Evolutionary conservation across 2,888 invertebrate species (phyloP), one percentile per base, ranked within the genome.

Genomic region (Leptogaster cylindrica): DNA sequence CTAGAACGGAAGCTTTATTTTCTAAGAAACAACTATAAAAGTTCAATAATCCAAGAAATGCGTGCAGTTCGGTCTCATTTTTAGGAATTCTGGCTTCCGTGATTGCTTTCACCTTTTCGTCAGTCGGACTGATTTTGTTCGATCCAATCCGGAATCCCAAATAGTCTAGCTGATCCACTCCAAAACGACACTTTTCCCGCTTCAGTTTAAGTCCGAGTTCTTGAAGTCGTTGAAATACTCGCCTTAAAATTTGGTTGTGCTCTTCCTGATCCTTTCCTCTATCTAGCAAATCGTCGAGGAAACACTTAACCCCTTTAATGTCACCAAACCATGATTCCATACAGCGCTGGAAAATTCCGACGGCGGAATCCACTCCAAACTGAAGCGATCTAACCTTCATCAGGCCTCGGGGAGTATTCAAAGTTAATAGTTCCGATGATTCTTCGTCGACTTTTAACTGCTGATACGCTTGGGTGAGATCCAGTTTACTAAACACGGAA

Each of bases 391-490:
- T 73, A 16, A 73, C 72, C 20, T 66, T 64, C 63, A 75, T 78
- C 4, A 76, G 70, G 0, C 77, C 78, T 55, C 73, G 74, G 55
- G 76, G 76, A 1, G 77, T 79, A 20, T 72, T 73, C 10, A 78
- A 75, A 0, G 77, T 77, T n/a, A 73, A 74, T 3, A 74, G 69
- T 23, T 74, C 70, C 25, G 76, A 73, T 3, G 77, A 73, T 66
- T 74, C 70, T 18, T 77, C 72, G 65, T 76, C 76, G 4, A 77
- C 70, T 7, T 63, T 41, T n/a, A 76, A 61, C 70, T 80, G 78
- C 63, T 76, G 74, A 70, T 78, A 80, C 5, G 77, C 78, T 52
- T 78, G 74, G 2, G 72, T 69, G 10, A 79, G 70, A 69, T 81
- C 78, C 6, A 81, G 70, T 69, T 77, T 77, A 2, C 75, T 72